Base-by-base conservation (phyloP, 1,140 invertebrate species). In the Bombus affinis region DNA sequence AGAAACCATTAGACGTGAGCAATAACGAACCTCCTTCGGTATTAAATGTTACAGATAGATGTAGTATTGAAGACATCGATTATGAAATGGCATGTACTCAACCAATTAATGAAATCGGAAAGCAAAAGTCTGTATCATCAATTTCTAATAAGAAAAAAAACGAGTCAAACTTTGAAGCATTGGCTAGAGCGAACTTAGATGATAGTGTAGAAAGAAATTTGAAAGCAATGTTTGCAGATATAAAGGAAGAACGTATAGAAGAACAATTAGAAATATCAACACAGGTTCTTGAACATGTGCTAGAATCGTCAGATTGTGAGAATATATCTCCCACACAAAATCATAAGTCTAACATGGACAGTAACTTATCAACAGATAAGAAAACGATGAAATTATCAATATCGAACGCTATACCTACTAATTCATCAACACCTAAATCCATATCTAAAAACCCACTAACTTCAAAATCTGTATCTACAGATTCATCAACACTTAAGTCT, bases 191-290 rank as follows among this genome's bases (percentile, higher is more conserved):
- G 8, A 90, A 85, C 87, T 53, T 87, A 13, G 81, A 93, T 62
- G 92, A 94, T 53, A 88, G 81, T 0, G n/a, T 94, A 4, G 92
- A 92, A 76, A 84, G n/a, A 82, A 91, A 92, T 81, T 75, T 94
- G 2, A 87, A 90, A 25, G 81, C 88, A 47, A 91, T 94, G 76
- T 93, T 94, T 75, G 88, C 88, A 2, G 70, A 89, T 53, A 70
- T 75, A 5, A 79, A 77, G 35, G 81, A 88, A 8, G 80, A 83
- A 13, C 59, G 25, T 3, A 59, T 81, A 28, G 80, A 92, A 2
- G 79, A 91, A 18, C 74, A 76, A 3, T n/a, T 70, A 0, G 70
- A 82, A 42, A 85, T 92, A 39, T 88, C 93, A 65, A 94, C 92
- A 18, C 93, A 93, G 15, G 81, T 87, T 70, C 83, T 94, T 18